phyloP scores from a whole-genome alignment of 2,888 invertebrate genomes.

The Drosophila nr. fundita region DNA sequence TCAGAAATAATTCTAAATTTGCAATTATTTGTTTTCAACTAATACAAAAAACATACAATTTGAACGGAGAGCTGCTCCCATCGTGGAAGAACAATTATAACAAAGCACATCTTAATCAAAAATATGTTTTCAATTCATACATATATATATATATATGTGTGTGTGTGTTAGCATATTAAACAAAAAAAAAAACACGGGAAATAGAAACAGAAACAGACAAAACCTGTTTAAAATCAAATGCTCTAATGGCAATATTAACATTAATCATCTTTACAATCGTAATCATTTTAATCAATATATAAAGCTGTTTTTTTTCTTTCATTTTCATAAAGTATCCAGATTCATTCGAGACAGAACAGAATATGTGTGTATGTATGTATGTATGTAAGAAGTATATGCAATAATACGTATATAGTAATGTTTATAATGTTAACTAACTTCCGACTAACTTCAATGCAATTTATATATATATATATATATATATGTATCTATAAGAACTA shows the following conservation, averaged over 20 bases:
- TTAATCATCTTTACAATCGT: conserved; percentile 44
- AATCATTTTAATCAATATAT: conserved; percentile 71
- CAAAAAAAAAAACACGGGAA: conserved; percentile 61
- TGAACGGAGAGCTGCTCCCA: conserved; percentile 31
- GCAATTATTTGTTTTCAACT: conserved; percentile 16
- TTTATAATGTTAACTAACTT: conserved; percentile 36
- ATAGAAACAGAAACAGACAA: conserved; percentile 58
- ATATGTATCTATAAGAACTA: conserved; percentile 57
- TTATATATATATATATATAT: conserved; percentile 23
- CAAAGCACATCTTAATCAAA: conserved; percentile 47
- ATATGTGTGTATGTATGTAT: conserved; percentile 19
- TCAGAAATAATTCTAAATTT: conserved; percentile 14
- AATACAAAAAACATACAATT: conserved; percentile 48
- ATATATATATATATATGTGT: conserved; percentile 2
- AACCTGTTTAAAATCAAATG: conserved; percentile 45
- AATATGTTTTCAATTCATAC: conserved; percentile 25
- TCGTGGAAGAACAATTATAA: conserved; percentile 52
- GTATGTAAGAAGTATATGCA: conserved; percentile 41
- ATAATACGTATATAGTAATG: conserved; percentile 45
- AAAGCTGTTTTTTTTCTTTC: conserved; percentile 59
- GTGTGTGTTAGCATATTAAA: conserved; percentile 44
- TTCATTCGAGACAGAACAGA: conserved; percentile 43
- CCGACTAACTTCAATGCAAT: conserved; percentile 35
- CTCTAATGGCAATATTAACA: conserved; percentile 53
- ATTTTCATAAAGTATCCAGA: conserved; percentile 33